phyloP scores from a whole-genome alignment of 2,888 invertebrate species.

The Nephrocerus scutellatus region DNA sequence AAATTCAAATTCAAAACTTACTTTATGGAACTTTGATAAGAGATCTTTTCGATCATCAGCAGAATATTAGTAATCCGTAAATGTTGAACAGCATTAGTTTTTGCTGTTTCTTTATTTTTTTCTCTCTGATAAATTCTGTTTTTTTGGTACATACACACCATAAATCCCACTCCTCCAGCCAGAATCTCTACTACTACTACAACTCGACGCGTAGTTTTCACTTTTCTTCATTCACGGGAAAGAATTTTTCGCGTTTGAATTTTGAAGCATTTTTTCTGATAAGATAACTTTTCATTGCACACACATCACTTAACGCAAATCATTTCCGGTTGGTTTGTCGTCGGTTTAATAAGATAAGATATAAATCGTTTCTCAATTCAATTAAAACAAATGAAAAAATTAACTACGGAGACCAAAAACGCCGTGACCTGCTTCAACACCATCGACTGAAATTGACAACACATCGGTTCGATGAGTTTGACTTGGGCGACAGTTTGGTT shows the following conservation, averaged over 20 bases:
- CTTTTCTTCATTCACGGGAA: constrained; percentile 8
- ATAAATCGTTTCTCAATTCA: constrained; percentile 12
- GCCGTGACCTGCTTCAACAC: constrained; percentile 26
- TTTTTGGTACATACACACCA: constrained; percentile 24
- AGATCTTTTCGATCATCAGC: no score
- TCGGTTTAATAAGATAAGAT: constrained; percentile 5
- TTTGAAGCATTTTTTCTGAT: no score
- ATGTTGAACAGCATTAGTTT: no score
- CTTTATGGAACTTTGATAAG: no score
- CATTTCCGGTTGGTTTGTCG: constrained; percentile 6
- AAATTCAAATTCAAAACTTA: no score
- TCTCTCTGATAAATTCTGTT: no score
- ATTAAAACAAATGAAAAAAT: constrained; percentile 19
- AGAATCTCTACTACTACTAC: no score
- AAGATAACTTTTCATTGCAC: not conserved
- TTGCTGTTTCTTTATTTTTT: no score
- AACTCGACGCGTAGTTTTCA: constrained; percentile 12
- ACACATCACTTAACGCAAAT: constrained; percentile 4
- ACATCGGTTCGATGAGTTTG: no score
- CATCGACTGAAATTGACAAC: constrained; percentile 29
- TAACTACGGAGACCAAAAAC: constrained; percentile 16
- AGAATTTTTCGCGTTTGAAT: constrained; percentile 8
- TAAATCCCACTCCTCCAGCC: no score
- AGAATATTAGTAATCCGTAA: no score
- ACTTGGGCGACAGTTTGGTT: no score